Percentiles rank a stretch among this genome's conserved stretches.
These are phyloP conservation scores for Holocentrus rufus DNA, from an alignment of 2,797 vertebrate genomes.

Conservation along the genomic window DNA sequence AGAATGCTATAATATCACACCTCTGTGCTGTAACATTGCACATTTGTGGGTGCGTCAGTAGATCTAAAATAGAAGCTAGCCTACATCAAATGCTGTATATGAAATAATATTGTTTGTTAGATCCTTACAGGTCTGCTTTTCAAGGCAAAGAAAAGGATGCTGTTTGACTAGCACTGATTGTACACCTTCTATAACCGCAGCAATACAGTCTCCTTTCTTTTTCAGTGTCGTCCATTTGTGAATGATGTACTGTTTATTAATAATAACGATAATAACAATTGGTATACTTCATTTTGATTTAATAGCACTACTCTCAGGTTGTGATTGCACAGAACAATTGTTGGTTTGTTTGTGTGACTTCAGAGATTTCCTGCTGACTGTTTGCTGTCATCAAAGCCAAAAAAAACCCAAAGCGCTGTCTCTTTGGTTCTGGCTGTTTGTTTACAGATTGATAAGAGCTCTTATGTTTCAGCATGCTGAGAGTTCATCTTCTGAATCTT, in stretches of 20 bases:
- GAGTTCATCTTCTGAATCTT: slow-evolving; percentile 1
- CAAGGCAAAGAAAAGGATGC: slow-evolving; percentile 10
- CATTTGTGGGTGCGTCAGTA: slow-evolving; percentile 24
- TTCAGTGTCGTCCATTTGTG: slow-evolving; percentile 29
- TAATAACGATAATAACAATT: background rate
- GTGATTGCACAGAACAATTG: slow-evolving; percentile 26
- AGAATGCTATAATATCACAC: slow-evolving; percentile 38
- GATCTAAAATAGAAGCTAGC: slow-evolving; percentile 10
- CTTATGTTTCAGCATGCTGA: slow-evolving; percentile 5
- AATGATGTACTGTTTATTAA: slow-evolving; percentile 39
- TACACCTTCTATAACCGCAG: slow-evolving; percentile 52
- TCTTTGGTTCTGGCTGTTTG: slow-evolving; percentile 4
- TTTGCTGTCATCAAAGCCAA: background rate
- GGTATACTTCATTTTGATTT: background rate
- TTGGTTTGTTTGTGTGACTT: slow-evolving; percentile 6
- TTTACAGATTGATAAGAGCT: slow-evolving; percentile 17
- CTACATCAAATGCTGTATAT: slow-evolving; percentile 27
- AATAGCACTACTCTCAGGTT: slow-evolving; percentile 41
- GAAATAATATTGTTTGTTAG: slow-evolving; percentile 35
- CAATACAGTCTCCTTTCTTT: slow-evolving; percentile 51
- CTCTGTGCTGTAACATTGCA: slow-evolving; percentile 34
- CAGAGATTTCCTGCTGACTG: background rate
- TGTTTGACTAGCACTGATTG: slow-evolving; percentile 20
- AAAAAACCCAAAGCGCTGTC: background rate
- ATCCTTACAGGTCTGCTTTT: slow-evolving; percentile 15